phyloP scores from a whole-genome alignment of 2,888 invertebrate genomes.

The Watsonalla cultraria region DNA sequence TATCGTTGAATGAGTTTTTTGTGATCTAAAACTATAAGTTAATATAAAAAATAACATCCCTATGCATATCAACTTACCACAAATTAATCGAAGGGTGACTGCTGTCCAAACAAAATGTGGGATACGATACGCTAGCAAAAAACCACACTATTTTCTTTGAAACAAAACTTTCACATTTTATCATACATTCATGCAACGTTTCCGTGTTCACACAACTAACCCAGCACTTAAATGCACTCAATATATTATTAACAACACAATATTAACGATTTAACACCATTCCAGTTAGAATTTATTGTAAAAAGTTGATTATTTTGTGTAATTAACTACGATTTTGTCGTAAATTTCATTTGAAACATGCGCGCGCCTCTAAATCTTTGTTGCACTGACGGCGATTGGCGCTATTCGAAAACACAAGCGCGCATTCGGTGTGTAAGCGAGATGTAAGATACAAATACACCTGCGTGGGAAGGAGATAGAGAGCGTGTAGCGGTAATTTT shows the following conservation, averaged over 20 bases:
- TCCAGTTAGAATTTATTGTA: constrained; percentile 7
- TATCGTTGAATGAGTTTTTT: too few species aligned
- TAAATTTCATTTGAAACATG: constrained; percentile 39
- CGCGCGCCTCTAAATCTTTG: constrained; percentile 47
- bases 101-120: neutral
- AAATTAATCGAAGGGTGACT: neutral
- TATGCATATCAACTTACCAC: neutral
- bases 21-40: too few species aligned
- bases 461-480: constrained; percentile 37
- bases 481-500: constrained; percentile 71
- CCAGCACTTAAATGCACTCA: neutral
- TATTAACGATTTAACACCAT: neutral
- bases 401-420: constrained; percentile 42
- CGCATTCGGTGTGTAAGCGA: constrained; percentile 44
- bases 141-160: constrained; percentile 11
- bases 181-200: constrained; percentile 28
- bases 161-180: constrained; percentile 62
- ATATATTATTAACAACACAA: neutral
- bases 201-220: neutral
- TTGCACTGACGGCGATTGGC: constrained; percentile 51
- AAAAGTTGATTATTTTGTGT: constrained; percentile 29
- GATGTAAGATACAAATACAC: constrained; percentile 28
- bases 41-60: too few species aligned
- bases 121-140: neutral
- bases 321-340: constrained; percentile 29